phyloP scores from a whole-genome alignment of 2,797 vertebrate genomes.

The Psittacula echo region DNA sequence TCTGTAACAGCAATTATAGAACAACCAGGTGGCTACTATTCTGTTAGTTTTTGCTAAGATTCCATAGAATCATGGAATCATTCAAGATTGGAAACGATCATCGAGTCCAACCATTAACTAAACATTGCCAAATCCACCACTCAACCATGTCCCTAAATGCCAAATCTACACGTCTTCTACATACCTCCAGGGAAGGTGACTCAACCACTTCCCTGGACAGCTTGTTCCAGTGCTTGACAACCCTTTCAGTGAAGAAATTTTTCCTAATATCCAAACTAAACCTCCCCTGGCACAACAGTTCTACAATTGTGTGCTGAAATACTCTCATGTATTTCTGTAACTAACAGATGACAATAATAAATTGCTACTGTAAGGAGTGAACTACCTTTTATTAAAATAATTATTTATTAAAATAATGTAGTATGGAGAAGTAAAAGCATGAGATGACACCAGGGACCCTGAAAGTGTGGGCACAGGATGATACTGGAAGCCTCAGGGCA shows the following conservation, averaged over 20 bases:
- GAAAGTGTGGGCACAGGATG: neutral
- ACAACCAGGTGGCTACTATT: neutral
- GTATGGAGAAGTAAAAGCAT: neutral
- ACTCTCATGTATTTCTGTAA: neutral
- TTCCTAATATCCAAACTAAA: neutral
- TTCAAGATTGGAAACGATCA: neutral
- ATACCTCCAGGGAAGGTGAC: neutral
- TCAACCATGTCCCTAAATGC: neutral
- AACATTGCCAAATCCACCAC: neutral
- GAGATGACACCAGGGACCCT: neutral
- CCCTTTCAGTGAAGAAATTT: neutral
- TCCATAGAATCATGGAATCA: neutral
- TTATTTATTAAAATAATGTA: neutral
- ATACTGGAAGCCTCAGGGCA: neutral
- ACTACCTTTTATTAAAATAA: neutral
- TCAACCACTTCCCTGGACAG: neutral
- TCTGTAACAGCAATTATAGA: neutral
- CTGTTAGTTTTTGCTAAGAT: neutral
- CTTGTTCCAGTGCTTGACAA: neutral
- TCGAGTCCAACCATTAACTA: neutral
- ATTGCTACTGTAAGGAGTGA: neutral
- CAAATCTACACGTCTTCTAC: neutral
- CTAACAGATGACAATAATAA: neutral
- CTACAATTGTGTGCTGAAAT: neutral
- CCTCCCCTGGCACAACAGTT: neutral